Evolutionary conservation across 2,888 invertebrate species (phyloP), one percentile per base, ranked within the genome.

Genomic region (Lasioglossum calceatum): DNA sequence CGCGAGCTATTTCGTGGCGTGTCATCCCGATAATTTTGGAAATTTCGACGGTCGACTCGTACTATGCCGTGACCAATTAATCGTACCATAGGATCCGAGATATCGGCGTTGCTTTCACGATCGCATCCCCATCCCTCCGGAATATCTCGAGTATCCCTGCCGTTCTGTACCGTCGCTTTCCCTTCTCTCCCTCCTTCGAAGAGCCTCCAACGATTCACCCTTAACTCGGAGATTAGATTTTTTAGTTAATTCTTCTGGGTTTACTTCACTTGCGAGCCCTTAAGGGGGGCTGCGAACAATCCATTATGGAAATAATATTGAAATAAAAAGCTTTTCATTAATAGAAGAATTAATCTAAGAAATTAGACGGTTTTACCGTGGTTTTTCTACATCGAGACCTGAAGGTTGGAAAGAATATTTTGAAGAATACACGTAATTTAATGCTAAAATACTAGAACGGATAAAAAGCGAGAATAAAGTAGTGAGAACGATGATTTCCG

Each of bases 1-100:
- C 76, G 82, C 72, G 71, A 85, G 88, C 89, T 86, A 89, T 90
- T 86, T 89, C 81, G 90, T 82, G 81, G 86, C 86, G 86, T 87
- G 90, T 88, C 87, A 85, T 85, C 84, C 80, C 86, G 85, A 84
- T 91, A 90, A 91, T 91, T 90, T 91, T 87, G 82, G 86, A 87
- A 90, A 90, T 90, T 91, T 88, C 82, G 76, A 82, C 81, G 74
- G 61, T 73, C 83, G 77, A 79, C 77, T 79, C 76, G 70, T 70
- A 50, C 82, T 58, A 54, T 50, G 67, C 58, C 61, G 67, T 14
- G 61, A 58, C 61, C 83, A 79, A 89, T 90, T 90, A 90, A 90
- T 90, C 77, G 76, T 64, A 16, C 39, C 36, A 16, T 39, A 61
- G 76, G 54, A 72, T 79, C 72, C 23, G 67, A 64, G 50, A 44